Evolutionary conservation across 2,113 vertebrate genomes (phyloP), one percentile per base, ranked within the genome.

Genomic region (Ibidorhyncha struthersii): DNA sequence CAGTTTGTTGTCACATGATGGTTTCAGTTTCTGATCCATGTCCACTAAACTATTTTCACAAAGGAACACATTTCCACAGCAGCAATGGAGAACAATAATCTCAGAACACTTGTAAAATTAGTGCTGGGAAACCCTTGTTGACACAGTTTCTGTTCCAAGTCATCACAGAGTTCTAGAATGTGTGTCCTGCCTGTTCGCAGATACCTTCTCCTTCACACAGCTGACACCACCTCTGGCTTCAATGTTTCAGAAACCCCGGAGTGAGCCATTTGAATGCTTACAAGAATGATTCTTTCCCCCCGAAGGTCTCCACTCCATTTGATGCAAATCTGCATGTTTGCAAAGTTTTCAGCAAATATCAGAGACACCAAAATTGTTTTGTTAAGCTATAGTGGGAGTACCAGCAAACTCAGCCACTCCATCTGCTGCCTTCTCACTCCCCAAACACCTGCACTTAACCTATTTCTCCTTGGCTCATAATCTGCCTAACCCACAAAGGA

Each of bases 401-500:
- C 30, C 10, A 43, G 21, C 21, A 78, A 82, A 62, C 10, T 38
- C 67, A 89, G 4, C 40, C 19, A 3, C 70, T 90, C 81, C 59
- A 71, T 81, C 91, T 96, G 84, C 66, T 91, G 43, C 55, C 36
- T 76, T n/a, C 34, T 74, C 3, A 0, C n/a, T 97, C 90, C 83
- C 94, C 58, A 82, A 43, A 61, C 55, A 82, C 34, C 77, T 86
- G 56, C 86, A 76, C 69, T 84, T 58, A 66, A 9, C 63, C 66
- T 72, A 4, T 3, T 84, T 38, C 18, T 67, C 43, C 91, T 71
- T 95, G 80, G 63, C 62, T 93, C 25, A 12, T 30, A 36, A 25
- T 61, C 40, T 73, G 26, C 38, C 19, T 41, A 86, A 89, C 55
- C 23, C 71, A 52, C 14, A 3, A 14, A 50, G 45, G 76, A n/a